Percentiles rank a stretch among this genome's conserved stretches.
Conservation (phyloP, 1,140 invertebrate species). For the Drosophila chauvacae region DNA sequence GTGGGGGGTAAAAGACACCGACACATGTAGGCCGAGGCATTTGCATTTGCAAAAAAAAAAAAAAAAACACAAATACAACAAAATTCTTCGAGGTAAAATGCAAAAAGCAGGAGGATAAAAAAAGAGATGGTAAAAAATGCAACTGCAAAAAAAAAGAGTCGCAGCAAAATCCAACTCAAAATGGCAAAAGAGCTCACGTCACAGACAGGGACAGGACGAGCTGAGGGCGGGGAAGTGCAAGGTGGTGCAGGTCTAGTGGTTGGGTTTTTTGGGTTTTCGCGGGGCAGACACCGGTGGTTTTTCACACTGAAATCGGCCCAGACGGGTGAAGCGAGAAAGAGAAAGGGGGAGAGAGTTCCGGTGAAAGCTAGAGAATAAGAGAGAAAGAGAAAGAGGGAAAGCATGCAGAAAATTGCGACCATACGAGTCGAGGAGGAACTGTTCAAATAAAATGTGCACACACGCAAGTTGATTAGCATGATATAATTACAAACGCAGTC, state of each 20-base stretch:
- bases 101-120: constrained; percentile 55
- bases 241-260: constrained; percentile 10
- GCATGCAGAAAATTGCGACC: constrained; percentile 5
- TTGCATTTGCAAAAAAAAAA: constrained; percentile 72
- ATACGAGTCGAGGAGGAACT: not conserved
- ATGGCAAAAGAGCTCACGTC: constrained; percentile 61
- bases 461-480: constrained; percentile 35
- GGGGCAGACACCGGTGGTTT: constrained; percentile 35
- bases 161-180: constrained; percentile 32
- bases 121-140: constrained; percentile 12
- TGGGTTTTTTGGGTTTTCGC: constrained; percentile 29
- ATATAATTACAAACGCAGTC: constrained; percentile 4
- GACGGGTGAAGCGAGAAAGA: constrained; percentile 2
- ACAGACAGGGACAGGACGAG: constrained; percentile 32
- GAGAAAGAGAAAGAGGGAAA: not conserved
- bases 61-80: constrained; percentile 12
- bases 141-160: constrained; percentile 11
- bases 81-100: constrained; percentile 68
- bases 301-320: constrained; percentile 31
- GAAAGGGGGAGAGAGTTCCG: not conserved
- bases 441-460: constrained; percentile 16
- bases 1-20: constrained; percentile 49
- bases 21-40: constrained; percentile 79
- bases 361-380: not conserved
- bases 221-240: not conserved